phyloP scores from a whole-genome alignment of 1,140 invertebrate genomes.

The Sweltsa coloradensis region DNA sequence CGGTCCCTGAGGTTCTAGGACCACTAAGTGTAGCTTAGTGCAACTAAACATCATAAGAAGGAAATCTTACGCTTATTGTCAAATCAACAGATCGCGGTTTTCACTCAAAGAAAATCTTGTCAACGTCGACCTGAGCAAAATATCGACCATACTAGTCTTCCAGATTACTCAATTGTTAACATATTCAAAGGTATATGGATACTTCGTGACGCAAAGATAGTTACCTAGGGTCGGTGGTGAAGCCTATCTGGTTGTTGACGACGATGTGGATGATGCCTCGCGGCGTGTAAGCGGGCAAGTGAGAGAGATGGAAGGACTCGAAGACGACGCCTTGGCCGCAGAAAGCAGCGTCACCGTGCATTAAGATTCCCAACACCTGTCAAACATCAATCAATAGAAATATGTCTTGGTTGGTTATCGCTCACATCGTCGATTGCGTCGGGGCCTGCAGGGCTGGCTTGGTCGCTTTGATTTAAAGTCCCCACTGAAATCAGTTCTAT shows the following conservation, averaged over 20 bases:
- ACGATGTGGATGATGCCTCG: conserved; percentile 83
- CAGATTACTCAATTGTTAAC: too few relatives aligned
- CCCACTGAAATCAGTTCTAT: not conserved
- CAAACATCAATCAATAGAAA: conserved; percentile 13
- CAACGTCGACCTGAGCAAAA: too few relatives aligned
- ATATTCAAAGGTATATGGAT: too few relatives aligned
- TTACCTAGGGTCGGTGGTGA: conserved; percentile 84
- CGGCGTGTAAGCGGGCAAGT: conserved; percentile 75
- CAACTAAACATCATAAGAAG: too few relatives aligned
- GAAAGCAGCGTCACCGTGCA: conserved; percentile 87
- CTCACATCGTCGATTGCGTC: too few relatives aligned
- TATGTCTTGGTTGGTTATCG: conserved; percentile 1
- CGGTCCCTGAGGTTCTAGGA: too few relatives aligned
- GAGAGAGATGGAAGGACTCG: conserved; percentile 77
- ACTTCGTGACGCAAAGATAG: too few relatives aligned
- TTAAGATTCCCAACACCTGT: conserved; percentile 52
- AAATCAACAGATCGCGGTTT: too few relatives aligned
- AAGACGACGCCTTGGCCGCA: conserved; percentile 75
- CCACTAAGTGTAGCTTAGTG: too few relatives aligned
- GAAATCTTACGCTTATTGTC: too few relatives aligned
- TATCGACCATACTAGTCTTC: too few relatives aligned
- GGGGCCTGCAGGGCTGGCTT: not conserved
- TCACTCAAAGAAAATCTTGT: too few relatives aligned
- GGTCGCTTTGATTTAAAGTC: not conserved
- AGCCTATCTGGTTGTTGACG: conserved; percentile 84